These are phyloP conservation scores for Amphiprion ocellaris DNA, from an alignment of 2,113 vertebrate species.

Conservation along the genomic window DNA sequence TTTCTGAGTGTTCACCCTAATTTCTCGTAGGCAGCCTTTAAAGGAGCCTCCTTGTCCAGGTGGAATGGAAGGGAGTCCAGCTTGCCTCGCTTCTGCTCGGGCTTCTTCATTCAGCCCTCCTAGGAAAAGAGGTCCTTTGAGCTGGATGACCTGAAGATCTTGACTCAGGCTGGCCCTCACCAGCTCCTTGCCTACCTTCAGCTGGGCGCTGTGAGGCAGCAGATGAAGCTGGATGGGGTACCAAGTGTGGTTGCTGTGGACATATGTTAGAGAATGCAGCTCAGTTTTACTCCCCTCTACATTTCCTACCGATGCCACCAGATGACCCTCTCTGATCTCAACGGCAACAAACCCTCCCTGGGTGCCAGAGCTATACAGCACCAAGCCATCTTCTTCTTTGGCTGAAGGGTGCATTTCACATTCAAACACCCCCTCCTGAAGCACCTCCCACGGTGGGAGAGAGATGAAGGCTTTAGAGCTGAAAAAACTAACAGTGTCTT, in stretches of 20 bases:
- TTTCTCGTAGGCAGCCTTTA: slow-evolving; percentile 88
- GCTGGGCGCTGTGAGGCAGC: slow-evolving; percentile 79
- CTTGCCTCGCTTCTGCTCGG: slow-evolving; percentile 71
- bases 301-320: slow-evolving; percentile 84
- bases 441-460: slow-evolving; percentile 85
- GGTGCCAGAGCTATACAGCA: slow-evolving; percentile 87
- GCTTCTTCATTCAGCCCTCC: slow-evolving; percentile 84
- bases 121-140: slow-evolving; percentile 85
- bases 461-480: slow-evolving; percentile 89
- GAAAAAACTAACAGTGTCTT: slow-evolving; percentile 90
- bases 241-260: slow-evolving; percentile 85
- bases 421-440: slow-evolving; percentile 80
- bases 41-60: slow-evolving; percentile 86
- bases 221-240: slow-evolving; percentile 85
- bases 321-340: slow-evolving; percentile 85
- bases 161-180: slow-evolving; percentile 75
- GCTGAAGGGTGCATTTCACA: slow-evolving; percentile 83
- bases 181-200: slow-evolving; percentile 85
- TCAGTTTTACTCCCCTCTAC: slow-evolving; percentile 71
- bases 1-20: slow-evolving; percentile 84
- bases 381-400: slow-evolving; percentile 81
- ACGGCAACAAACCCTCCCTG: slow-evolving; percentile 86
- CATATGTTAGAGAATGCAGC: slow-evolving; percentile 77
- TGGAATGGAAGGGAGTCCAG: slow-evolving; percentile 76
- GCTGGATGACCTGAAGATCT: slow-evolving; percentile 72